Conservation (phyloP, 2,113 vertebrate genomes). For the Lanius ludovicianus region DNA sequence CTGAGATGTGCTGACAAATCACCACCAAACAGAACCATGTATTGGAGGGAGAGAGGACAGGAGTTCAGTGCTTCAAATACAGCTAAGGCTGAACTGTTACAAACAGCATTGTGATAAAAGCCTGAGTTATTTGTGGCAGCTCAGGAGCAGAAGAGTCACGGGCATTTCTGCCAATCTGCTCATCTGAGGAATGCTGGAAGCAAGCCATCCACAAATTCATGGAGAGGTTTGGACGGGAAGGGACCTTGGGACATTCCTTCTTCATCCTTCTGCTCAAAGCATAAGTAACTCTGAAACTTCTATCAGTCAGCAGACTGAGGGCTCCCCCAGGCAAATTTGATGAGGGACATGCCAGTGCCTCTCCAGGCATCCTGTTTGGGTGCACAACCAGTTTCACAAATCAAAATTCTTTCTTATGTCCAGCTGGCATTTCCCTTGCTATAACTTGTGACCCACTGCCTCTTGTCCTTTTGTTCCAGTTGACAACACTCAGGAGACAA, state of each 20-base stretch:
- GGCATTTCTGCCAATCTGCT: not conserved
- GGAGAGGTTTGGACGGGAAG: not conserved
- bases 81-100: not conserved
- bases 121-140: not conserved
- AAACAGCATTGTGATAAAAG: not conserved
- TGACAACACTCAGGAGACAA: not conserved
- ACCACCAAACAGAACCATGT: not conserved
- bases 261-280: not conserved
- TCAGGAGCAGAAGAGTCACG: not conserved
- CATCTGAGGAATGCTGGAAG: not conserved
- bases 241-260: not conserved
- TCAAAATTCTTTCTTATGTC: not conserved
- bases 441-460: not conserved
- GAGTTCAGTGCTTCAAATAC: not conserved
- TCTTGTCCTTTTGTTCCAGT: not conserved
- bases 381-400: not conserved
- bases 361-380: not conserved
- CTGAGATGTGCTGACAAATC: constrained; percentile 5
- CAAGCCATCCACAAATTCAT: not conserved
- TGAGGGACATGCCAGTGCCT: not conserved
- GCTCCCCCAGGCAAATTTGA: not conserved
- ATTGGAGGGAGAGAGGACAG: not conserved
- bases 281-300: not conserved
- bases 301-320: not conserved
- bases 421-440: not conserved